These are phyloP conservation scores for Etheostoma spectabile DNA, from an alignment of 2,113 vertebrate genomes.

Conservation along the genomic window DNA sequence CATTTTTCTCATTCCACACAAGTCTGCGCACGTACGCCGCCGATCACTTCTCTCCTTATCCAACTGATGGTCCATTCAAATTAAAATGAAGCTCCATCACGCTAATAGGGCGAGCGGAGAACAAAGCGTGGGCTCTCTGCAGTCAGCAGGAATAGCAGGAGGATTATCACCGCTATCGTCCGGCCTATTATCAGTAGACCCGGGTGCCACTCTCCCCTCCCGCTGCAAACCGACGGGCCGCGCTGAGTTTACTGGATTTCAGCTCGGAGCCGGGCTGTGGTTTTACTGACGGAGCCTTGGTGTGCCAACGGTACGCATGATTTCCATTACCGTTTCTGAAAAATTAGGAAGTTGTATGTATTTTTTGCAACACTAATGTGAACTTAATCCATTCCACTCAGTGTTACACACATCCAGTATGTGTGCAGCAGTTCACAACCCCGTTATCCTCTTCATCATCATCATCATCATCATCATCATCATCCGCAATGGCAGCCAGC, in stretches of 20 bases:
- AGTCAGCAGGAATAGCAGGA: constrained; percentile 73
- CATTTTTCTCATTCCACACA: constrained; percentile 27
- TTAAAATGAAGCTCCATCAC: constrained; percentile 82
- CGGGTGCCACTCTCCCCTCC: constrained; percentile 50
- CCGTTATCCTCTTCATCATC: not conserved
- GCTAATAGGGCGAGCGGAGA: constrained; percentile 76
- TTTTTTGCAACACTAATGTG: constrained; percentile 35
- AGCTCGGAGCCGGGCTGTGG: constrained; percentile 1
- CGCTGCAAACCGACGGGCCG: constrained; percentile 49
- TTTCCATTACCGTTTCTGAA: constrained; percentile 29
- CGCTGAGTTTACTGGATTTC: constrained; percentile 45
- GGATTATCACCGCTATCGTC: constrained; percentile 76
- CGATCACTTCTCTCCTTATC: constrained; percentile 57
- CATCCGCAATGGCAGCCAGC: not conserved
- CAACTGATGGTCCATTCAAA: constrained; percentile 79
- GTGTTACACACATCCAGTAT: not conserved
- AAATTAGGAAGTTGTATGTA: constrained; percentile 16
- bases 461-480: not conserved
- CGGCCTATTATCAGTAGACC: constrained; percentile 77
- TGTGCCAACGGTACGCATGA: constrained; percentile 7
- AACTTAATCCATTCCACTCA: constrained; percentile 18
- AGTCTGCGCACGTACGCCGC: constrained; percentile 11
- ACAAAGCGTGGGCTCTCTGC: constrained; percentile 78
- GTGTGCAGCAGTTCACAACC: not conserved
- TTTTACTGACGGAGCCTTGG: constrained; percentile 15